Conservation (phyloP, 2,113 vertebrate species). For the Oxyruncus cristatus region DNA sequence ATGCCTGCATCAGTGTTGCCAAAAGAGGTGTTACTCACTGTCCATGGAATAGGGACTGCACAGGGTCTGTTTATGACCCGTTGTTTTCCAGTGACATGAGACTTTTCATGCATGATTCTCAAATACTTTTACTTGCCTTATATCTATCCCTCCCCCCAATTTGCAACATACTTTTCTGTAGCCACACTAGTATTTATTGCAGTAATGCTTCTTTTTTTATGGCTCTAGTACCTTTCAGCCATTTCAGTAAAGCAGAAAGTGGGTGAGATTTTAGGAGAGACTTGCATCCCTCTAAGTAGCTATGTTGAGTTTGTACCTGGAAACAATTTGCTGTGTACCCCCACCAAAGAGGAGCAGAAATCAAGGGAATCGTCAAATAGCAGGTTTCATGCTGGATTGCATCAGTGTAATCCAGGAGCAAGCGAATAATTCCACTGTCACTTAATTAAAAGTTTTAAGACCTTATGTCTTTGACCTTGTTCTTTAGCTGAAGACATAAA, state of each 20-base stretch:
- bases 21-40: neutral
- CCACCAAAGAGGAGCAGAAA: neutral
- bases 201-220: neutral
- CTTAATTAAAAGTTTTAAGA: slow-evolving; percentile 66
- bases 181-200: neutral
- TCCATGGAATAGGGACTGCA: rapidly evolving
- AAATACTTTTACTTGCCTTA: neutral
- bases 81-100: neutral
- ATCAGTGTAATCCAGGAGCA: neutral
- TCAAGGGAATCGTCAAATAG: neutral
- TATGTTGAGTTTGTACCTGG: neutral
- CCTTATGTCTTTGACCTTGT: slow-evolving; percentile 57
- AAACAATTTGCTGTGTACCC: neutral
- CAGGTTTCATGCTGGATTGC: neutral
- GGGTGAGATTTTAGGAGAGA: neutral
- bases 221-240: neutral
- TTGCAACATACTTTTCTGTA: neutral
- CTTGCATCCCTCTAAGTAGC: neutral
- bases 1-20: neutral
- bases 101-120: neutral
- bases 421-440: slow-evolving; percentile 21
- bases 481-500: slow-evolving; percentile 47
- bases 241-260: neutral
- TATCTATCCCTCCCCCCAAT: neutral
- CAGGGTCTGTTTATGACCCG: neutral